Evolutionary conservation across 2,888 invertebrate species (phyloP).

Genomic region (Neoscelio sp.): DNA sequence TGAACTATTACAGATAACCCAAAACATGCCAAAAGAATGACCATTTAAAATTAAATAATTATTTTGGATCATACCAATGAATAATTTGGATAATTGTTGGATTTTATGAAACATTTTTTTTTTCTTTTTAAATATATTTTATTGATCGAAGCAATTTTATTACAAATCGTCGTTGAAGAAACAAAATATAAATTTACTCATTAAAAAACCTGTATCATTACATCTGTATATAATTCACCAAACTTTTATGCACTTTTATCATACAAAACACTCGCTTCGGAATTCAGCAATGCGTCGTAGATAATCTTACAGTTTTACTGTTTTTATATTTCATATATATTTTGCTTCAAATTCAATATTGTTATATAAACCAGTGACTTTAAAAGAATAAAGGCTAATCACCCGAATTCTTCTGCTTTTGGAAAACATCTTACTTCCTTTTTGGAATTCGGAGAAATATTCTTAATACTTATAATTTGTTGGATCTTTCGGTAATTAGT

Average conservation of each 20-base stretch:
- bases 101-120: no score
- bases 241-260: slow-evolving; percentile 24
- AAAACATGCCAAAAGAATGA: no score
- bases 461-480: no score
- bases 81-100: no score
- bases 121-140: slow-evolving; percentile 51
- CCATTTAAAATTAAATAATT: no score
- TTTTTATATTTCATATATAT: slow-evolving; percentile 27
- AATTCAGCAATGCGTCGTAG: slow-evolving; percentile 18
- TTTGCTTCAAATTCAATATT: slow-evolving; percentile 41
- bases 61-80: no score
- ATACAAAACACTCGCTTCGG: slow-evolving; percentile 12
- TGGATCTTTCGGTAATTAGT: slow-evolving; percentile 42
- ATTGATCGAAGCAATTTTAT: slow-evolving; percentile 61
- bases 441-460: no score
- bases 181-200: slow-evolving; percentile 46
- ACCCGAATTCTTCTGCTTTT: slow-evolving; percentile 14
- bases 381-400: slow-evolving; percentile 51
- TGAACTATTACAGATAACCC: no score
- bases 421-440: no score
- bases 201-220: slow-evolving; percentile 20
- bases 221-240: slow-evolving; percentile 9
- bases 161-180: slow-evolving; percentile 52
- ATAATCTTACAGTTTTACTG: slow-evolving; percentile 25
- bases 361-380: slow-evolving; percentile 35